Evolutionary conservation across 1,140 invertebrate species (phyloP), one percentile per base, ranked within the genome.

Genomic region (Dolichoris vasculosae): DNA sequence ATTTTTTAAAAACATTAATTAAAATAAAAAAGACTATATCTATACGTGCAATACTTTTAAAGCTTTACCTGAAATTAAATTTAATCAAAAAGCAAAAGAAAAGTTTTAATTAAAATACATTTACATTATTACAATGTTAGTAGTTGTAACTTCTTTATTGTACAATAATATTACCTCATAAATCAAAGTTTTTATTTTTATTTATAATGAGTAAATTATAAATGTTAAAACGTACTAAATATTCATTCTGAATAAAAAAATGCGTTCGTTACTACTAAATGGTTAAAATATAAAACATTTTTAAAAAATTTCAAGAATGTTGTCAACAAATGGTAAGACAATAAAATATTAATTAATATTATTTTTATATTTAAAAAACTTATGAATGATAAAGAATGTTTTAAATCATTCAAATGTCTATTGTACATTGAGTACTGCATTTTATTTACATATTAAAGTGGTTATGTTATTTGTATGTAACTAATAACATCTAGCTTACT

Each of bases 291-390:
- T 51, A 17, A 51, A 51, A 32, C 13, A 30, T n/a, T n/a, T n/a
- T n/a, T n/a, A n/a, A n/a, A 64, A 9, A 30, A 1, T 23, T 30
- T 64, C 26, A 64, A 30, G 6, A 8, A 77, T 13, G 59, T n/a
- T n/a, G n/a, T n/a, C n/a, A n/a, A n/a, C n/a, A n/a, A n/a, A n/a
- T 30, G 40, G 35, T 38, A 71, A 35, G 69, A 73, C 26, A 71
- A 79, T n/a, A 73, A 78, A 3, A 35, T 40, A 23, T 71, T 23
- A 51, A 20, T 71, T 26, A 86, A 69, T 67, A 51, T 83, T 79
- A 64, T 79, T 48, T 83, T 80, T 83, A 75, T 86, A 83, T 86
- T 86, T 83, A 80, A 79, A 86, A 86, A 86, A 76, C 73, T 83
- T 86, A 79, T 38, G 75, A 83, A 86, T 59, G 67, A 83, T 40